These are phyloP conservation scores for Scrobipalpa atriplicella DNA, from an alignment of 2,888 invertebrate species.

Conservation along the genomic window DNA sequence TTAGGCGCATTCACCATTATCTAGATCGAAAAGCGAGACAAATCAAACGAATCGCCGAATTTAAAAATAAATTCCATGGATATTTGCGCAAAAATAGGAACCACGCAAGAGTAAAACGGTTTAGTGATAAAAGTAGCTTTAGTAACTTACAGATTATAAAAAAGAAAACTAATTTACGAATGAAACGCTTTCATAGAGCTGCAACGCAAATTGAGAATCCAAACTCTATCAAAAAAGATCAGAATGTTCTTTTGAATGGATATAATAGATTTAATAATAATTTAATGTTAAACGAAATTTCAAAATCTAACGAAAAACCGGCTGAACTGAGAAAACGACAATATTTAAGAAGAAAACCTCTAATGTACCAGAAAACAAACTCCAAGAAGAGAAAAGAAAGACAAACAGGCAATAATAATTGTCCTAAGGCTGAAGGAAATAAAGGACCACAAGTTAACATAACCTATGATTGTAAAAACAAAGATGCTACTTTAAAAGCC, in stretches of 20 bases:
- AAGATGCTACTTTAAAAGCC: constrained; percentile 90
- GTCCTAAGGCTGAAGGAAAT: background rate
- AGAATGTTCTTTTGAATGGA: too few relatives aligned
- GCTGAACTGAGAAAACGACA: background rate
- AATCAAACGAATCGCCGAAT: constrained; percentile 42
- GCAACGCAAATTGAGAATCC: too few relatives aligned
- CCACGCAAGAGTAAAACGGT: constrained; percentile 10
- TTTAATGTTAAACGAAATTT: background rate
- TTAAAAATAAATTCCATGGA: constrained; percentile 10
- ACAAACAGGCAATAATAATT: constrained; percentile 19
- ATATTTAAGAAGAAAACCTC: constrained; percentile 45
- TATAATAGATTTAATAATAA: too few relatives aligned
- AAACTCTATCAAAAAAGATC: too few relatives aligned
- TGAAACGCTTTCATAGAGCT: background rate
- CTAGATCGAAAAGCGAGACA: constrained; percentile 56
- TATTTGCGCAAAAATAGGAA: constrained; percentile 21
- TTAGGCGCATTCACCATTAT: constrained; percentile 68
- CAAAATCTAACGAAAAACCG: background rate
- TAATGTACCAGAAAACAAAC: constrained; percentile 39
- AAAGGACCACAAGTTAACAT: background rate
- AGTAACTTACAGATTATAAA: background rate
- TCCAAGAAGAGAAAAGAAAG: constrained; percentile 34
- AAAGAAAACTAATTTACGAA: background rate
- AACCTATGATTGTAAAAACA: constrained; percentile 48
- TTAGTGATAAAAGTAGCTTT: background rate